Conservation (phyloP, 64 coral and sea anemone genomes). For the Montipora foliosa region DNA sequence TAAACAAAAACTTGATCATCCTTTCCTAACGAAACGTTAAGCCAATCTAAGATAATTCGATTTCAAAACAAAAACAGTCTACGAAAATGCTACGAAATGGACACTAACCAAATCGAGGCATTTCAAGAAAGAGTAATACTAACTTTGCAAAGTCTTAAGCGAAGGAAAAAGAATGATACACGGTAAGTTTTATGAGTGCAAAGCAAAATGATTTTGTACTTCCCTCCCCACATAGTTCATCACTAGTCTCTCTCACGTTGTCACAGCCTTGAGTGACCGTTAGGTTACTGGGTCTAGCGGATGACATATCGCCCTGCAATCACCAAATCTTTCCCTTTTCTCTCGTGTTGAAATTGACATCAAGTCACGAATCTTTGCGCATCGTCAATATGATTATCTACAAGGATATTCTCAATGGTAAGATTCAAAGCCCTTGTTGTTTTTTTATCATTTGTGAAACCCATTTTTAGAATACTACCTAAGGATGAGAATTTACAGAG, state of each 20-base stretch:
- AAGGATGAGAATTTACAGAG: not conserved
- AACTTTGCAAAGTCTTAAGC: not conserved
- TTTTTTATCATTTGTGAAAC: not conserved
- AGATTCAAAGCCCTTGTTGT: not conserved
- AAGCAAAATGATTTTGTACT: not conserved
- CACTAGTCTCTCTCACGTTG: not conserved
- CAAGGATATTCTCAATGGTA: not conserved
- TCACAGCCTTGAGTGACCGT: not conserved
- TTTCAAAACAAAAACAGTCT: conserved; percentile 16
- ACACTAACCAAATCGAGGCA: not conserved
- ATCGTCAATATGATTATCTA: not conserved
- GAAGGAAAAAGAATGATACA: too few relatives aligned
- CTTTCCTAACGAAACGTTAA: not conserved
- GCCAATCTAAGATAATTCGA: not conserved
- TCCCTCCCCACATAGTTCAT: conserved; percentile 1
- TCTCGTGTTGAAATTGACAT: not conserved
- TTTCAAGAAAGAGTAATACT: not conserved
- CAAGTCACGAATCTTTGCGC: not conserved
- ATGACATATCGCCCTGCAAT: not conserved
- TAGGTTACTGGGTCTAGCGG: not conserved
- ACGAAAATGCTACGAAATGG: not conserved
- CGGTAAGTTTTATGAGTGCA: not conserved
- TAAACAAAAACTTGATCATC: conserved; percentile 28
- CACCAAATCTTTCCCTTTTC: not conserved
- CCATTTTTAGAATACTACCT: not conserved